Percentiles rank a stretch among this genome's conserved stretches.
These are phyloP conservation scores for Hippocampus kuda DNA, from an alignment of 2,797 vertebrate genomes.

Conservation along the genomic window DNA sequence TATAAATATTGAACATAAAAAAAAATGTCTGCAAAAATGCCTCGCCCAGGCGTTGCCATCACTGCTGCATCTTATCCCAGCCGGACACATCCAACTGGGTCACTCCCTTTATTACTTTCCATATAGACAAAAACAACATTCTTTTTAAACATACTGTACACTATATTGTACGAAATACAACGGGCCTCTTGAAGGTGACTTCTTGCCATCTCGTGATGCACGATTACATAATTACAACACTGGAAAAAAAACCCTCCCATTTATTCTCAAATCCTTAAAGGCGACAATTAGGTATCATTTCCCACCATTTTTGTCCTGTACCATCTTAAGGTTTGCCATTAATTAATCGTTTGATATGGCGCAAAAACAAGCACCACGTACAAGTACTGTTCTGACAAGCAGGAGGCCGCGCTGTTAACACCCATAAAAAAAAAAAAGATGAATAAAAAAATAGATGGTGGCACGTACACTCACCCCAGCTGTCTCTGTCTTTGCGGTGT, in stretches of 20 bases:
- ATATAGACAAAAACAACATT: not conserved
- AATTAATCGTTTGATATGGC: not conserved
- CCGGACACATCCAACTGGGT: not conserved
- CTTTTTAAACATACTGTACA: not conserved
- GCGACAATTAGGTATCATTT: not conserved
- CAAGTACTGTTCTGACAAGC: slow-evolving; percentile 19
- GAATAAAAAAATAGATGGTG: slow-evolving; percentile 27
- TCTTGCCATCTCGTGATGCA: slow-evolving; percentile 39
- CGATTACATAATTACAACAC: slow-evolving; percentile 39
- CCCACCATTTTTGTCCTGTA: not conserved
- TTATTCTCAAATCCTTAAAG: not conserved
- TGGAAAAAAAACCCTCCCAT: slow-evolving; percentile 2
- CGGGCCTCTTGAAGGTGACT: slow-evolving; percentile 9
- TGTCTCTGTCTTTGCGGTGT: slow-evolving; percentile 75
- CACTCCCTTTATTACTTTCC: not conserved
- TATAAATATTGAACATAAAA: not conserved
- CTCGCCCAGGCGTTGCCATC: slow-evolving; percentile 2
- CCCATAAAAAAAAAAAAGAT: slow-evolving; percentile 16
- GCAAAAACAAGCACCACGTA: slow-evolving; percentile 10
- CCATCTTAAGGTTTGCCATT: not conserved
- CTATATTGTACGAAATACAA: not conserved
- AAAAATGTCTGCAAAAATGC: not conserved
- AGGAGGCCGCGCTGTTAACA: slow-evolving; percentile 22
- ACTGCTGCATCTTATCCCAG: not conserved
- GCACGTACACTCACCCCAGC: slow-evolving; percentile 76